Percentiles rank a stretch among this genome's conserved stretches.
These are phyloP conservation scores for Urechis unicinctus DNA, from an alignment of 2,888 invertebrate genomes.

Conservation along the genomic window DNA sequence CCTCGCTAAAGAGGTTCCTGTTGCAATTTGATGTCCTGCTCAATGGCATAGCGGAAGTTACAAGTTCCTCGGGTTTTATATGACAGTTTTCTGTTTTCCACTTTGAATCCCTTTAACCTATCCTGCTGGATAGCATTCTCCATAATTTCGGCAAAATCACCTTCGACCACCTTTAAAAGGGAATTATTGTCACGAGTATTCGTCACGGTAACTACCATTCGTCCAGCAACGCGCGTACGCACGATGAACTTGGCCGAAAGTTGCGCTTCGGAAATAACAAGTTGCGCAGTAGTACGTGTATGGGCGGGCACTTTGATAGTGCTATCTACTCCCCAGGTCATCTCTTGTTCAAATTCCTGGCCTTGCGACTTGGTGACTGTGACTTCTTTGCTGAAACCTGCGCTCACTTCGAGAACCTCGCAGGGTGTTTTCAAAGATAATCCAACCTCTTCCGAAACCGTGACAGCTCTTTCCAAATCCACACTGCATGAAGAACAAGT, in stretches of 20 bases:
- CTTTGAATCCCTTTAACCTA: slow-evolving; percentile 17
- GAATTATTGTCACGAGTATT: slow-evolving; percentile 23
- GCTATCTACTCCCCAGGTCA: slow-evolving; percentile 54
- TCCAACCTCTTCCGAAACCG: slow-evolving; percentile 39
- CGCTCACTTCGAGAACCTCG: slow-evolving; percentile 48
- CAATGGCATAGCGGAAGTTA: slow-evolving; percentile 25
- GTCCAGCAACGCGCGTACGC: slow-evolving; percentile 37
- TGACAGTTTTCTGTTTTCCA: slow-evolving; percentile 20
- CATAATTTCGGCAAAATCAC: slow-evolving; percentile 36
- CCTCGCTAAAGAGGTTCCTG: slow-evolving; percentile 21
- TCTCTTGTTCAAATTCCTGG: slow-evolving; percentile 41
- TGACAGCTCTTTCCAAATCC: slow-evolving; percentile 15
- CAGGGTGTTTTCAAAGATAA: slow-evolving; percentile 44
- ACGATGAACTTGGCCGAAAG: slow-evolving; percentile 49
- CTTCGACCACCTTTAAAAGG: slow-evolving; percentile 28
- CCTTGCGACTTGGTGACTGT: slow-evolving; percentile 44
- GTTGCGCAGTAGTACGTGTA: slow-evolving; percentile 47
- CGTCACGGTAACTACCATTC: slow-evolving; percentile 19
- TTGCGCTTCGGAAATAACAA: slow-evolving; percentile 52
- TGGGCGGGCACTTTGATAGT: slow-evolving; percentile 47
- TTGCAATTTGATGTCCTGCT: slow-evolving; percentile 27
- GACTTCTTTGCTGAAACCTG: slow-evolving; percentile 49
- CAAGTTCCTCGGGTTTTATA: slow-evolving; percentile 32
- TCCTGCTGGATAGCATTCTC: too few relatives aligned
- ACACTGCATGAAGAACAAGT: slow-evolving; percentile 41